These are phyloP conservation scores for Platorchestia sp. DNA, from an alignment of 1,140 invertebrate species.

Conservation along the genomic window DNA sequence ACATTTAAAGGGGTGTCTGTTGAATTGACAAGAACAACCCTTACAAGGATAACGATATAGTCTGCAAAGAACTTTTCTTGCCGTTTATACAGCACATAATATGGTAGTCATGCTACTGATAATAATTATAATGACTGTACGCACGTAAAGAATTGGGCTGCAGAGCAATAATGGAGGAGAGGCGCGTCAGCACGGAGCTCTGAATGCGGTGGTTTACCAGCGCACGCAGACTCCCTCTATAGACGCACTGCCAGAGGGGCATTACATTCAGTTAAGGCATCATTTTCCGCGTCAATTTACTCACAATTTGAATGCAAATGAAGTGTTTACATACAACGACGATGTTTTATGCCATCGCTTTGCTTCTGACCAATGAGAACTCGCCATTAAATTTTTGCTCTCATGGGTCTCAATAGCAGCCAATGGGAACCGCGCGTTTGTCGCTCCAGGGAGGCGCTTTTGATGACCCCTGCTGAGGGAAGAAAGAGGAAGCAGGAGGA, in stretches of 20 bases:
- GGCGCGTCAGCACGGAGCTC: not conserved
- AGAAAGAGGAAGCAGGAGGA: not conserved
- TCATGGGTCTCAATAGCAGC: not conserved
- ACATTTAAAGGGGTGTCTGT: no score
- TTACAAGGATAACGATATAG: not conserved
- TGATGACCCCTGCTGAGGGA: not conserved
- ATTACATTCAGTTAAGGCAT: constrained; percentile 52
- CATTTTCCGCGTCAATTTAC: constrained; percentile 53
- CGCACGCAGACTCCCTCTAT: not conserved
- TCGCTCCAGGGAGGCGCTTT: not conserved
- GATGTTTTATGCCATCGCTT: constrained; percentile 53
- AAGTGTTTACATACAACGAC: constrained; percentile 50
- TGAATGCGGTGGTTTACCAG: not conserved
- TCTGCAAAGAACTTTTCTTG: not conserved
- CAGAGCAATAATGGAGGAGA: not conserved
- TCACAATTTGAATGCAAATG: constrained; percentile 54
- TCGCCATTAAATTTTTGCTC: constrained; percentile 24
- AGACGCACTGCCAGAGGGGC: constrained; percentile 12
- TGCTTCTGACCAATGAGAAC: constrained; percentile 33
- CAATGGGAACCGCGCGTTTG: not conserved
- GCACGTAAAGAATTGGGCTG: not conserved
- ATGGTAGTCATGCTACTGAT: not conserved
- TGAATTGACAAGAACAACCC: not conserved
- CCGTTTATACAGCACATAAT: not conserved
- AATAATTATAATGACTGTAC: not conserved